A percentile compares a stretch with the other conserved stretches of the same genome.
Conservation (phyloP, 1,140 invertebrate genomes). For the Lepidurus couesii region DNA sequence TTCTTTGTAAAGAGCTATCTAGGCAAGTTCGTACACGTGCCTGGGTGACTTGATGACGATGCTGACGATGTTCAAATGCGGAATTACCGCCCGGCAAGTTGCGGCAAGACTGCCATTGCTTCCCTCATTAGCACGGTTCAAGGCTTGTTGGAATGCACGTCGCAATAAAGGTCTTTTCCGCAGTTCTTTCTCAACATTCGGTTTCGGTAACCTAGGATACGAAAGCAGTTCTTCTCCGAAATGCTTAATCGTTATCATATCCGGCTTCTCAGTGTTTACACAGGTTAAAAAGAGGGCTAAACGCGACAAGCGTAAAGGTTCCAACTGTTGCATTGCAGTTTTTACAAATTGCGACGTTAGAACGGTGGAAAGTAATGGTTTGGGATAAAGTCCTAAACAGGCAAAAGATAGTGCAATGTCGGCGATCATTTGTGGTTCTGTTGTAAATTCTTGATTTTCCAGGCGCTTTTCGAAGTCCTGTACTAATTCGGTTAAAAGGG, state of each 20-base stretch:
- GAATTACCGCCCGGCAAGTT: conserved; percentile 27
- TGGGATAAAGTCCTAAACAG: conserved; percentile 26
- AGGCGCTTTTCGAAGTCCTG: conserved; percentile 11
- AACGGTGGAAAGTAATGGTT: neutral
- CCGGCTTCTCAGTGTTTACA: neutral
- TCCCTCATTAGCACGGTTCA: neutral
- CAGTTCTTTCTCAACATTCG: neutral
- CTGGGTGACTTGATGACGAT: conserved; percentile 21
- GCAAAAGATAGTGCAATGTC: conserved; percentile 30
- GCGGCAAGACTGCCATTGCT: neutral
- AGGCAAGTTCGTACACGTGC: neutral
- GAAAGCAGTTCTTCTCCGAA: neutral
- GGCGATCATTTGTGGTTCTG: neutral
- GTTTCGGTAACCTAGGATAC: neutral
- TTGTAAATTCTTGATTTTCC: conserved; percentile 1
- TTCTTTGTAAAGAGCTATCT: neutral
- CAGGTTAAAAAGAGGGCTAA: neutral
- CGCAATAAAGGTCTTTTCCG: neutral
- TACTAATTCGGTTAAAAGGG: neutral
- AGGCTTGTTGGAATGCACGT: neutral
- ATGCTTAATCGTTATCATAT: neutral
- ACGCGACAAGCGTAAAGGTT: neutral
- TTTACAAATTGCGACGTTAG: neutral
- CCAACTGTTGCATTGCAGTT: neutral
- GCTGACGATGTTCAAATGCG: conserved; percentile 27